Percentiles rank a stretch among this genome's conserved stretches.
These are phyloP conservation scores for Cataglyphis altisquamis DNA, from an alignment of 2,888 invertebrate genomes.

Conservation along the genomic window DNA sequence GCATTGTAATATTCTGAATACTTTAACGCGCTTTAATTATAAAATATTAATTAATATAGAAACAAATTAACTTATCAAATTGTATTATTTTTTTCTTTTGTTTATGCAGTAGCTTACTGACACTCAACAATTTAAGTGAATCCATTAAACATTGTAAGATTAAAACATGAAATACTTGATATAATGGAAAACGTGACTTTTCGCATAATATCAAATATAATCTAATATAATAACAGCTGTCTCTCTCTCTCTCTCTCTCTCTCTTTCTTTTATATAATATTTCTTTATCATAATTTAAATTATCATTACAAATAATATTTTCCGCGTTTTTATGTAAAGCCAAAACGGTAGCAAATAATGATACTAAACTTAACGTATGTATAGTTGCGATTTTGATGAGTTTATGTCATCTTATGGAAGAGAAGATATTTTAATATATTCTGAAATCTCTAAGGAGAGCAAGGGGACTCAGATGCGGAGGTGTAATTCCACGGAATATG, in stretches of 20 bases:
- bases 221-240: not conserved
- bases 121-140: not conserved
- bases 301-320: not conserved
- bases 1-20: not conserved
- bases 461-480: constrained; percentile 19
- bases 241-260: not conserved
- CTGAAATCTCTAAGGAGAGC: constrained; percentile 28
- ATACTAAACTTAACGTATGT: not conserved
- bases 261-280: not conserved
- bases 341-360: not conserved
- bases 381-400: not conserved
- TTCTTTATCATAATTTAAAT: not conserved
- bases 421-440: constrained; percentile 25
- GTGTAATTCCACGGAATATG: constrained; percentile 51
- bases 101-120: not conserved
- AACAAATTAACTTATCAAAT: not conserved
- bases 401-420: not conserved
- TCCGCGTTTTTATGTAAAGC: not conserved
- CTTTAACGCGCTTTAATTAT: not conserved
- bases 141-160: constrained; percentile 1
- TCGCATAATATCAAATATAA: not conserved
- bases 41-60: constrained; percentile 7
- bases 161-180: not conserved
- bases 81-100: not conserved
- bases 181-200: not conserved